Evolutionary conservation across 2,888 invertebrate species (phyloP).

Genomic region (Sthenelais limicola): DNA sequence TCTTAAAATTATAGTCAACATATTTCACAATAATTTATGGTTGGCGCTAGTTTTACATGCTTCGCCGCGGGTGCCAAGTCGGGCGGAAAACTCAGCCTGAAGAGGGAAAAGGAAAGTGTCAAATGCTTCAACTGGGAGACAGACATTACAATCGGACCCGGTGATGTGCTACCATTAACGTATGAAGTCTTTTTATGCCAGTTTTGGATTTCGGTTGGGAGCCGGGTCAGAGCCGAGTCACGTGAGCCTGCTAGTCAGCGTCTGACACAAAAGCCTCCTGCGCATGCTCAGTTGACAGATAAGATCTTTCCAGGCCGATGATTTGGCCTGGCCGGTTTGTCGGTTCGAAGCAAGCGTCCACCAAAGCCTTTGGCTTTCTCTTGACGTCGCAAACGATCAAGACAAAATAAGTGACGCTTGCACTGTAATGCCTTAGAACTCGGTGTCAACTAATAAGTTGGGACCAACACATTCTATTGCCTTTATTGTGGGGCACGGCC

Average conservation of each 20-base stretch:
- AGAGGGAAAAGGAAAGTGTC: conserved; percentile 21
- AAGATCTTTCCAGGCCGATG: conserved; percentile 26
- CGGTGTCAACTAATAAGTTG: too few species aligned
- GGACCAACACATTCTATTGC: too few species aligned
- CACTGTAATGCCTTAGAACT: too few species aligned
- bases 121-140: too few species aligned
- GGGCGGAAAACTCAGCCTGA: neutral
- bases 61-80: conserved; percentile 17
- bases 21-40: too few species aligned
- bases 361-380: too few species aligned
- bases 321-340: conserved; percentile 12
- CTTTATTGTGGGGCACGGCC: too few species aligned
- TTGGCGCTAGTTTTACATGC: too few species aligned
- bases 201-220: conserved; percentile 22
- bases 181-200: conserved; percentile 23
- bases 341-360: conserved; percentile 24
- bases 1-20: too few species aligned
- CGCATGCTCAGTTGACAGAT: conserved; percentile 32
- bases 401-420: too few species aligned
- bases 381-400: too few species aligned
- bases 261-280: conserved; percentile 24
- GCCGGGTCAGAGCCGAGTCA: conserved; percentile 27
- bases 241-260: conserved; percentile 10
- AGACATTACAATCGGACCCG: too few species aligned
- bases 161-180: conserved; percentile 8